These are phyloP conservation scores for Archivesica marissinica DNA, from an alignment of 1,140 invertebrate genomes.

Conservation along the genomic window DNA sequence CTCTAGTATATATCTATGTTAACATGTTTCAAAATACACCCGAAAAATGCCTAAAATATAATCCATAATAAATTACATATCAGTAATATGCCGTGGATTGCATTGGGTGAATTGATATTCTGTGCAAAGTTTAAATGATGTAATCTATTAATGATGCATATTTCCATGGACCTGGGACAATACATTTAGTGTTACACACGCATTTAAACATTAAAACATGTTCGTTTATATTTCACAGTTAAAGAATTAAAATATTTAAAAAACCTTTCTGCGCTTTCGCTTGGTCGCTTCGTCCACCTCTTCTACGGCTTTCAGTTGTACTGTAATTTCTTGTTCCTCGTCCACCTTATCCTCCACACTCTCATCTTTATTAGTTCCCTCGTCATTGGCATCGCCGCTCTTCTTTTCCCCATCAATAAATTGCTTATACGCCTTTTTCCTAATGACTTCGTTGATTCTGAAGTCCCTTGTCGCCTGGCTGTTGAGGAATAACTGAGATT, in stretches of 20 bases:
- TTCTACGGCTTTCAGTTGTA: conserved; percentile 24
- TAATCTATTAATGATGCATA: too few relatives aligned
- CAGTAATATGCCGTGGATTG: too few relatives aligned
- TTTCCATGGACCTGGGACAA: too few relatives aligned
- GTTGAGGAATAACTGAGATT: conserved; percentile 48
- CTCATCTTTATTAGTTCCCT: not conserved
- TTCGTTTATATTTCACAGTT: not conserved
- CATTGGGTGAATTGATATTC: too few relatives aligned
- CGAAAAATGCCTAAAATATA: too few relatives aligned
- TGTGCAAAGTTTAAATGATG: too few relatives aligned
- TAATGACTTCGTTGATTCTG: conserved; percentile 40
- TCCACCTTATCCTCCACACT: not conserved
- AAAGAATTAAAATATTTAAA: not conserved
- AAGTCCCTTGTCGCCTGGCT: conserved; percentile 28
- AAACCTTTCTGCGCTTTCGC: conserved; percentile 53
- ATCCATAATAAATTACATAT: too few relatives aligned
- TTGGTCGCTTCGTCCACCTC: conserved; percentile 47
- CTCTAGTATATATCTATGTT: too few relatives aligned
- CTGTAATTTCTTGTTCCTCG: conserved; percentile 7
- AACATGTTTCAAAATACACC: too few relatives aligned
- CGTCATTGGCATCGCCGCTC: not conserved
- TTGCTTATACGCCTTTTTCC: conserved; percentile 37
- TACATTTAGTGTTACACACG: too few relatives aligned
- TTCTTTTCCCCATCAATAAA: conserved; percentile 28
- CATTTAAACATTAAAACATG: too few relatives aligned